Base-by-base conservation (phyloP, 2,797 vertebrate species). In the Gobionotothen gibberifrons region DNA sequence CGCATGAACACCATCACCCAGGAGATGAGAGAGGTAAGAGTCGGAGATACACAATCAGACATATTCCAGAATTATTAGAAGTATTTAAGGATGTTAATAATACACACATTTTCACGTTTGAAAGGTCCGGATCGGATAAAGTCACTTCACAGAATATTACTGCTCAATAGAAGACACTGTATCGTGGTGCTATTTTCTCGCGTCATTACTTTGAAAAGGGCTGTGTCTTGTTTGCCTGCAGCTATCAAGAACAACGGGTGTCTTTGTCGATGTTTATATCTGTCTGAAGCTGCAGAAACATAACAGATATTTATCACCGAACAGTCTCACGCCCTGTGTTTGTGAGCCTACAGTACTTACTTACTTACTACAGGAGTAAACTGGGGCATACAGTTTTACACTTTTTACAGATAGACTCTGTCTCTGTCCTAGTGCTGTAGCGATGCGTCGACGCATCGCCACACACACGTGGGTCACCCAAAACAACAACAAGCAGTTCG, bases 21-120 rank as follows among this genome's bases (percentile, higher is more conserved):
- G 84, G 97, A 98, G 19, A 90, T 97, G 84, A 96, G 95, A 93
- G 97, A 98, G 96, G 97, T 98, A 75, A 93, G 90, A 79, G 15
- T 4, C 2, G 11, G 17, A 10, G 15, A 14, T 7, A 11, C 46
- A 47, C 15, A 44, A 22, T 14, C 58, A 26, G 15, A 73, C 8
- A 36, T n/a, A 2, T 6, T 17, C 29, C 42, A 40, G 29, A 61
- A 55, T 17, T 43, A 36, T 43, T 46, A 16, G 2, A 15, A 2
- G 48, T 7, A 39, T 69, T 46, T 9, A 7, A 49, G 19, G 19
- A 60, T 40, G 54, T 42, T n/a, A 14, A 5, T 22, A 12, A 15
- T 29, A 17, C 29, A 59, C 32, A 19, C 22, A 48, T 44, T n/a
- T n/a, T n/a, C 17, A 44, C 21, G 48, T 13, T 6, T n/a, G 26